Base-by-base conservation (phyloP, 1,140 invertebrate genomes). In the Sweltsa coloradensis region DNA sequence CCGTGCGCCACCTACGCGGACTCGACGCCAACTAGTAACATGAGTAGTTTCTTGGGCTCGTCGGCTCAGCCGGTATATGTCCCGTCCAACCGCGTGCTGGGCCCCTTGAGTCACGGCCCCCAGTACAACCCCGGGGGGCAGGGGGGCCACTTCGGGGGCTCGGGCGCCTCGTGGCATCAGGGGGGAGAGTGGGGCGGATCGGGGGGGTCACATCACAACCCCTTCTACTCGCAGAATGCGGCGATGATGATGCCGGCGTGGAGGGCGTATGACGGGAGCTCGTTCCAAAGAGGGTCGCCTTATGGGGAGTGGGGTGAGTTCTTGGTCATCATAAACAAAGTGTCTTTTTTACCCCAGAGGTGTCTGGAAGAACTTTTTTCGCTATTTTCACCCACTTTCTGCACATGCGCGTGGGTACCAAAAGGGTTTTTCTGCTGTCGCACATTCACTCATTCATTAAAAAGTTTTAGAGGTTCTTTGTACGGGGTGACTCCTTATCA, bases 181-280 rank as follows among this genome's bases (percentile, higher is more conserved):
- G 36, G 36, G 16, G 36, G 61, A 47, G 56, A 52, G 27, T 55
- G 57, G n/a, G 43, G 23, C 29, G 31, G 40, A 36, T 50, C 18
- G 26, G 13, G 45, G 29, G 36, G 40, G 13, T 27, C 25, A 19
- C 67, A 39, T 23, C 54, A 55, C 59, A 66, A 54, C 55, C 72
- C 77, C 43, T 81, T 81, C 57, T 81, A 81, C 54, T 76, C 78
- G 2, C 79, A 80, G 48, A 80, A 80, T 55, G 74, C 74, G 6
- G 78, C 79, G 53, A 79, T 84, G 73, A 83, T 85, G 83, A 75
- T 78, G 19, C 79, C 81, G 3, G 84, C 82, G 81, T 45, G 43
- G 43, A 70, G 83, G 41, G 76, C 83, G 36, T 86, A 87, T 65
- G 83, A 87, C 55, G 67, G 75, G 11, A 63, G 72, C 9, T 76